Evolutionary conservation across 2,797 vertebrate genomes (phyloP).

Genomic region (Salmo trutta): DNA sequence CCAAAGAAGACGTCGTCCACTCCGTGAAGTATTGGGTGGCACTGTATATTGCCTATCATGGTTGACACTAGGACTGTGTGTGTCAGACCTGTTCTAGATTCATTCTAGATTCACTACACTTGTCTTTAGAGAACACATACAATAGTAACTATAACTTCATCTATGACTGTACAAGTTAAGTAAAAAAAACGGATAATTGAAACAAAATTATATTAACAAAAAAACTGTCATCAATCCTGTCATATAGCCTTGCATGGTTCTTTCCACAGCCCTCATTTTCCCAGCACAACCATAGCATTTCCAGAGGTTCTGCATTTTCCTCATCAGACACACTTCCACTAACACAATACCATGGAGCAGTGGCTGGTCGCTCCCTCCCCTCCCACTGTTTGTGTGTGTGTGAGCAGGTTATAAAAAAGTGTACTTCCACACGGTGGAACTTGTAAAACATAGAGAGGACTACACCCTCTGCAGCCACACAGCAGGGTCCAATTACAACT

Average conservation of each 20-base stretch:
- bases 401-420: conserved; percentile 64
- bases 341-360: conserved; percentile 28
- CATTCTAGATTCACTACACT: not conserved
- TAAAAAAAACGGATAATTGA: not conserved
- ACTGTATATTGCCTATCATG: conserved; percentile 4
- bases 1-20: conserved; percentile 30
- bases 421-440: conserved; percentile 66
- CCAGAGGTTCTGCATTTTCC: conserved; percentile 3
- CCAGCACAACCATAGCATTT: no score
- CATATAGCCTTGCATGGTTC: not conserved
- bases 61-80: not conserved
- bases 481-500: conserved; percentile 78
- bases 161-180: not conserved
- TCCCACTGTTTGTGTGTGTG: conserved; percentile 31
- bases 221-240: conserved; percentile 15
- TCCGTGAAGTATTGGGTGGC: not conserved
- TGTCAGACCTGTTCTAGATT: not conserved
- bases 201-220: not conserved
- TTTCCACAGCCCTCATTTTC: conserved; percentile 1
- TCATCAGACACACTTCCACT: conserved; percentile 23
- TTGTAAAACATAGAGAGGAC: conserved; percentile 73
- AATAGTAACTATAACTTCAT: not conserved
- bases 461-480: conserved; percentile 73
- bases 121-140: not conserved
- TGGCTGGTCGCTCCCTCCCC: conserved; percentile 18